A percentile compares a stretch with the other conserved stretches of the same genome.
These are phyloP conservation scores for Nothoprocta pentlandii DNA, from an alignment of 2,113 vertebrate species.

Conservation along the genomic window DNA sequence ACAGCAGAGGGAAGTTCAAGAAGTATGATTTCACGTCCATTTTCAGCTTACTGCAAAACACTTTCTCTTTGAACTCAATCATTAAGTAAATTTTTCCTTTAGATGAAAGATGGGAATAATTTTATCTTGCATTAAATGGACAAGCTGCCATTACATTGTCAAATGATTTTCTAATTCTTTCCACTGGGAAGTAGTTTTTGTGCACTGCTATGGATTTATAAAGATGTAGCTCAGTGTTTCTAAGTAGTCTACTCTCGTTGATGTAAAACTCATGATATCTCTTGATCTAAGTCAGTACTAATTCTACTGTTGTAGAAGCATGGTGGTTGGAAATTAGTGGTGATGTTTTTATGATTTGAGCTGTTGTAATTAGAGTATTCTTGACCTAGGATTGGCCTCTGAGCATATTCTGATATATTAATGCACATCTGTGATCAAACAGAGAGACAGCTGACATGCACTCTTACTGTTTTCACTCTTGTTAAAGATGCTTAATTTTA, in stretches of 20 bases:
- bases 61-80: neutral
- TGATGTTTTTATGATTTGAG: neutral
- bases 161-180: neutral
- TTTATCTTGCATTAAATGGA: neutral
- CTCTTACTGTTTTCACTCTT: neutral
- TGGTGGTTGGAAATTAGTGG: neutral
- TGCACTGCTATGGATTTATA: neutral
- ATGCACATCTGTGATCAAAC: neutral
- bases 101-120: neutral
- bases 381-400: neutral
- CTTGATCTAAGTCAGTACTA: neutral
- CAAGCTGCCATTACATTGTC: neutral
- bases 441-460: accelerated
- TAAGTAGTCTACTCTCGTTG: neutral
- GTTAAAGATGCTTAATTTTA: neutral
- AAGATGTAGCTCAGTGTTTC: neutral
- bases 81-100: accelerated
- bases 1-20: neutral
- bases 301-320: neutral
- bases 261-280: neutral
- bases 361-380: neutral
- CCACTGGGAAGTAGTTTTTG: neutral
- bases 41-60: neutral
- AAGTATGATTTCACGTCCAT: neutral
- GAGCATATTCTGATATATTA: neutral